Conservation (phyloP, 2,888 invertebrate species). For the Embidobia sp. region DNA sequence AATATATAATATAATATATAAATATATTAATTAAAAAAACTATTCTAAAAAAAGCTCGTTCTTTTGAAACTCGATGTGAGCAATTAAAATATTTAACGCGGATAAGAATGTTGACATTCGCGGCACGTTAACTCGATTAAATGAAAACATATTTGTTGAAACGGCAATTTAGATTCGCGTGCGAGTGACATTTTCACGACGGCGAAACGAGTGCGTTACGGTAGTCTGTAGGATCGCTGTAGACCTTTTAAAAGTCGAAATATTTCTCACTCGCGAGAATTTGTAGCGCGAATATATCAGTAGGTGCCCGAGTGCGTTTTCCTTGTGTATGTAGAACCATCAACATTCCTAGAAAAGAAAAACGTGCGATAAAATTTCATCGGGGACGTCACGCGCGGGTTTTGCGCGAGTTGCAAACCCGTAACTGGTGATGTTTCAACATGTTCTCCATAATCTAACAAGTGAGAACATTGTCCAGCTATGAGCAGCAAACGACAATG, state of each 20-base stretch:
- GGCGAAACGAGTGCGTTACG: too few relatives aligned
- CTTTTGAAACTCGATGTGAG: too few relatives aligned
- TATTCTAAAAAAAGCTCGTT: too few relatives aligned
- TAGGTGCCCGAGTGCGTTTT: too few relatives aligned
- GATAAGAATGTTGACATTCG: constrained; percentile 22
- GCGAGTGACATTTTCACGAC: constrained; percentile 9
- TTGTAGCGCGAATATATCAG: not conserved
- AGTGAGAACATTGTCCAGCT: constrained; percentile 30
- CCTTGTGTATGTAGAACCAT: constrained; percentile 10
- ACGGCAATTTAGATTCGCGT: constrained; percentile 3
- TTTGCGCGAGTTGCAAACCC: constrained; percentile 1
- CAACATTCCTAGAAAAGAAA: constrained; percentile 52
- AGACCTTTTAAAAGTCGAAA: constrained; percentile 11
- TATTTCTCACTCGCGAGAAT: constrained; percentile 31
- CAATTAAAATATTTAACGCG: constrained; percentile 23
- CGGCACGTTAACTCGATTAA: constrained; percentile 16
- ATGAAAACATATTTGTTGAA: not conserved
- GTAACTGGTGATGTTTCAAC: constrained; percentile 43
- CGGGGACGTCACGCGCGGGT: constrained; percentile 30
- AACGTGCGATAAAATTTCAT: constrained; percentile 51
- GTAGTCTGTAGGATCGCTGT: not conserved
- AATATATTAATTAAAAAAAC: too few relatives aligned
- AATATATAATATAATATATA: too few relatives aligned
- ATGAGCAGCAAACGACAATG: not conserved
- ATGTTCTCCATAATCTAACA: constrained; percentile 44